Percentiles rank a stretch among this genome's conserved stretches.
These are phyloP conservation scores for Lagopus leucura DNA, from an alignment of 2,113 vertebrate genomes.

Conservation along the genomic window DNA sequence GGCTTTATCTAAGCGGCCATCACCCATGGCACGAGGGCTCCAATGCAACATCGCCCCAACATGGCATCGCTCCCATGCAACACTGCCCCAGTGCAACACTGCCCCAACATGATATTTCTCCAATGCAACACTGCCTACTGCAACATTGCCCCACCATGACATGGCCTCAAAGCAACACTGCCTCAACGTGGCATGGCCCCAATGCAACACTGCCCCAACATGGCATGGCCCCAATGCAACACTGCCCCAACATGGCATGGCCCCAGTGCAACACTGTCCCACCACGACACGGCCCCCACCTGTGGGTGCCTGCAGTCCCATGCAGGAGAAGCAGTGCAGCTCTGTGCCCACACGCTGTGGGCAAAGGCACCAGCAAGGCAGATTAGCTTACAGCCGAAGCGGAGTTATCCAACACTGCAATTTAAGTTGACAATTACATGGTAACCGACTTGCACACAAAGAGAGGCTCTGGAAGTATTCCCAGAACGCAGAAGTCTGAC, in stretches of 20 bases:
- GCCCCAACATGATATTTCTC: no score
- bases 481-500: constrained; percentile 70
- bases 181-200: no score
- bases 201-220: no score
- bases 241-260: no score
- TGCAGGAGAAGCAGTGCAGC: not conserved
- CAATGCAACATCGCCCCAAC: no score
- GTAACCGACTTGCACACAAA: constrained; percentile 53
- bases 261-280: no score
- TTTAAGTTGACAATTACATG: constrained; percentile 64
- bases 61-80: no score
- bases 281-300: no score
- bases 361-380: not conserved
- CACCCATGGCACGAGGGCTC: not conserved
- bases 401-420: constrained; percentile 58
- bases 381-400: not conserved
- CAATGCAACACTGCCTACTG: no score
- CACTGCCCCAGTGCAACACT: not conserved
- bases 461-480: constrained; percentile 63
- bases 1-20: fast-evolving
- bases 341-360: fast-evolving
- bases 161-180: no score
- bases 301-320: fast-evolving
- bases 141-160: no score
- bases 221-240: no score